Evolutionary conservation across 2,888 invertebrate genomes (phyloP).

Genomic region (Phlogophora meticulosa): DNA sequence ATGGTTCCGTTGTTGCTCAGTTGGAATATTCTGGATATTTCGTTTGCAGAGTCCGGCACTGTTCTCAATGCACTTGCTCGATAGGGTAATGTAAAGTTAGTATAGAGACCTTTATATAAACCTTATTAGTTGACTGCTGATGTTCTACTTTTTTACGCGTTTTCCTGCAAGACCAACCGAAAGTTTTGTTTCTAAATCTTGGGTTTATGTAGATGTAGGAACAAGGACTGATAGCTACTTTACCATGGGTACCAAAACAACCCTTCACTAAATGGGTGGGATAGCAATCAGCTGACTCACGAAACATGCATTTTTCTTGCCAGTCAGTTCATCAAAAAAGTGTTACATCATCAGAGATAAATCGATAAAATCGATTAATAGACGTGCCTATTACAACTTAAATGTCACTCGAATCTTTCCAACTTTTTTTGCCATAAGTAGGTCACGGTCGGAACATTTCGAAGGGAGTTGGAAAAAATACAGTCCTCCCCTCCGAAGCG

Average conservation of each 20-base stretch:
- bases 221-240: slow-evolving; percentile 10
- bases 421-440: slow-evolving; percentile 64
- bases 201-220: neutral
- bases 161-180: neutral
- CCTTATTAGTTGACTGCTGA: neutral
- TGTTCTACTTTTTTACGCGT: neutral
- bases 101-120: slow-evolving; percentile 17
- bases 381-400: slow-evolving; percentile 44
- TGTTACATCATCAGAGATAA: slow-evolving; percentile 29
- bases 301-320: slow-evolving; percentile 27
- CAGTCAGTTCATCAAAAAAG: slow-evolving; percentile 24
- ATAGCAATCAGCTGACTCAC: slow-evolving; percentile 43
- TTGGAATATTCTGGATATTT: slow-evolving; percentile 41
- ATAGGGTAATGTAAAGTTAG: slow-evolving; percentile 15
- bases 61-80: slow-evolving; percentile 29
- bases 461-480: slow-evolving; percentile 72
- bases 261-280: slow-evolving; percentile 16
- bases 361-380: slow-evolving; percentile 50
- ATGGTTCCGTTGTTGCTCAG: slow-evolving; percentile 26
- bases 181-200: neutral
- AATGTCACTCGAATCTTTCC: slow-evolving; percentile 55
- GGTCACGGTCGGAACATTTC: slow-evolving; percentile 80
- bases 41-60: slow-evolving; percentile 48
- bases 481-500: slow-evolving; percentile 66
- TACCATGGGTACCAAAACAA: slow-evolving; percentile 16